Evolutionary conservation across 2,888 invertebrate genomes (phyloP), one percentile per base, ranked within the genome.

Genomic region (Epicampocera succincta): DNA sequence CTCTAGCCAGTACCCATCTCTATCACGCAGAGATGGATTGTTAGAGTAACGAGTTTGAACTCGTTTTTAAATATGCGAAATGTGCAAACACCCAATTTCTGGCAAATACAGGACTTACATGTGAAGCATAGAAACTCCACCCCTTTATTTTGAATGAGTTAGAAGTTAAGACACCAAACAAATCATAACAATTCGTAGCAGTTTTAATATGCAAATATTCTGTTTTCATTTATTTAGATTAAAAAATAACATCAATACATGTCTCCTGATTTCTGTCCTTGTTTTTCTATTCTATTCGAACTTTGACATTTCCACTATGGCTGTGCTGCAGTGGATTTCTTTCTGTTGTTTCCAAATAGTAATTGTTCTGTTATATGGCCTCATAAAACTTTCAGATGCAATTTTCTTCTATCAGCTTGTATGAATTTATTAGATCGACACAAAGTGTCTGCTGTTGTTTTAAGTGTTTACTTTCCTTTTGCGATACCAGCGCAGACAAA

Each of bases 301-400:
- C 46, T 58, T 74, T 29, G 5, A 25, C 5, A 25, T n/a, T n/a
- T n/a, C 25, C 2, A 25, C 48, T 58, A 5, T 44, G 40, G 12
- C 4, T 48, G 11, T 74, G 17, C 11, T 15, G 3, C 13, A 29
- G 33, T 44, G 12, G 13, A 58, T 50, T 25, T n/a, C n/a, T 58
- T 48, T 54, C n/a, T 65, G 65, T 48, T 76, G 25, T 69, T 61
- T 61, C 54, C 46, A 56, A 76, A 76, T 61, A 69, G 61, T 54
- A 76, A 69, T 69, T 61, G 76, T 69, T 76, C 83, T 85, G 80
- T 85, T 86, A 84, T 85, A 85, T 87, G 78, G 83, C 83, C 84
- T 85, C 86, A 87, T 88, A 87, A 87, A 88, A 87, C 85, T 87
- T 83, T 88, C 87, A 87, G 84, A 86, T 85, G 83, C 85, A 86